Evolutionary conservation across 2,797 vertebrate genomes (phyloP), one percentile per base, ranked within the genome.

Genomic region (Rhadinocentrus ornatus): DNA sequence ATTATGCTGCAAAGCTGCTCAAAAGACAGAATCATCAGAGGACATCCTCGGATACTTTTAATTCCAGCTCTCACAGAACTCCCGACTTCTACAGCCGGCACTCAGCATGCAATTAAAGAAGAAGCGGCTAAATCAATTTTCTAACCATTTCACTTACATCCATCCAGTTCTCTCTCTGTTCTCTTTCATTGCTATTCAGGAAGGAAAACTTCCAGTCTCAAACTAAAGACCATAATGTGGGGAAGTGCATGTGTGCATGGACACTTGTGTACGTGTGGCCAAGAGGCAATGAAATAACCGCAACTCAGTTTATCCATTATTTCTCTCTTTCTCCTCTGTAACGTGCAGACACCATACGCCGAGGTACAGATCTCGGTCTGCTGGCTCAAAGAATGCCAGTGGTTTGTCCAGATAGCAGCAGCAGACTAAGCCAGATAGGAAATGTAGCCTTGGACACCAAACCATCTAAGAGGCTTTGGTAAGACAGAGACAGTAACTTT

Each of bases 1-100:
- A 93, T 92, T 85, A 89, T 78, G 82, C 85, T 70, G 84, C 88
- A 86, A 90, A 92, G 89, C 85, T 82, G 82, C 88, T 91, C 74
- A 87, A 80, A 87, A 88, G 86, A 82, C 73, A 64, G 76, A 81
- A 87, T 86, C 67, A 53, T 90, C 88, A 77, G 86, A 90, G 79
- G 82, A 85, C 80, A 86, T 81, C 73, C 79, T 39, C 1, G 81
- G 80, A 86, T 89, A 80, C 78, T 84, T 86, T 85, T 90, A 88
- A 89, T 84, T 89, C 82, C 79, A 66, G 63, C 15, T 27, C 69
- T 81, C 74, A 58, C 58, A 66, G 54, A 86, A 81, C 75, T 80
- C 68, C 35, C 70, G 65, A 76, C 69, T 83, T 77, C 72, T 50
- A 66, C 72, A 85, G 76, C 61, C 54, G 37, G 46, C 1, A 0